phyloP scores from a whole-genome alignment of 2,113 vertebrate genomes.

The Choloepus hoffmanni region DNA sequence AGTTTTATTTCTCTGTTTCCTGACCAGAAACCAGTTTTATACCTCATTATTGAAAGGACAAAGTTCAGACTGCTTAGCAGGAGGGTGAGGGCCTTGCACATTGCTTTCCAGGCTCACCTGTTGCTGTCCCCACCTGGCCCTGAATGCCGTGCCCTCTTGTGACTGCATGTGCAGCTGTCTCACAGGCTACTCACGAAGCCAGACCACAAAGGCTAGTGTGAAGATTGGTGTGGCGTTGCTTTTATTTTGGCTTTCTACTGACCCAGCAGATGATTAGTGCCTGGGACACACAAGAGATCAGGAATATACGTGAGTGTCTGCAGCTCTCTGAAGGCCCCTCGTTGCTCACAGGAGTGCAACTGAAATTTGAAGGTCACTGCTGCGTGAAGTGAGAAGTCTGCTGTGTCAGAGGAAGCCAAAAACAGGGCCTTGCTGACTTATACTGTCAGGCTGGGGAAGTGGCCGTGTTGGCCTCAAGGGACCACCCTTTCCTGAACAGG shows the following conservation, averaged over 20 bases:
- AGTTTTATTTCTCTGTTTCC: background rate
- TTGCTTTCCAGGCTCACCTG: background rate
- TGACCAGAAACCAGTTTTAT: background rate
- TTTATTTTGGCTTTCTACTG: background rate
- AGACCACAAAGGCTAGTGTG: background rate
- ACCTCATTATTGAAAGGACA: background rate
- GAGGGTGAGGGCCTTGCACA: background rate
- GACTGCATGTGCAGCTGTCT: fast-evolving
- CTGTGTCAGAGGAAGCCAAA: background rate
- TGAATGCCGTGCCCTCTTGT: fast-evolving
- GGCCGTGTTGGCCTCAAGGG: fast-evolving
- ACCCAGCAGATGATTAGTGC: background rate
- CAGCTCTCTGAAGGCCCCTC: background rate
- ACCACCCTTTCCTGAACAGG: background rate
- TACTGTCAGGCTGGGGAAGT: background rate
- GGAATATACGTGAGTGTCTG: background rate
- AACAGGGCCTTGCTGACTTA: background rate
- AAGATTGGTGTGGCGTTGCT: background rate
- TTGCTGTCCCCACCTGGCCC: fast-evolving
- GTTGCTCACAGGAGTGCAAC: background rate
- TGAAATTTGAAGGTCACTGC: background rate
- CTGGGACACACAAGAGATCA: background rate
- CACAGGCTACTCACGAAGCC: background rate
- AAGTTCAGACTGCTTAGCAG: too few relatives aligned
- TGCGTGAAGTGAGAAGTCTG: background rate